These are phyloP conservation scores for Drosophila baimaii DNA, from an alignment of 1,140 invertebrate species.

Conservation along the genomic window DNA sequence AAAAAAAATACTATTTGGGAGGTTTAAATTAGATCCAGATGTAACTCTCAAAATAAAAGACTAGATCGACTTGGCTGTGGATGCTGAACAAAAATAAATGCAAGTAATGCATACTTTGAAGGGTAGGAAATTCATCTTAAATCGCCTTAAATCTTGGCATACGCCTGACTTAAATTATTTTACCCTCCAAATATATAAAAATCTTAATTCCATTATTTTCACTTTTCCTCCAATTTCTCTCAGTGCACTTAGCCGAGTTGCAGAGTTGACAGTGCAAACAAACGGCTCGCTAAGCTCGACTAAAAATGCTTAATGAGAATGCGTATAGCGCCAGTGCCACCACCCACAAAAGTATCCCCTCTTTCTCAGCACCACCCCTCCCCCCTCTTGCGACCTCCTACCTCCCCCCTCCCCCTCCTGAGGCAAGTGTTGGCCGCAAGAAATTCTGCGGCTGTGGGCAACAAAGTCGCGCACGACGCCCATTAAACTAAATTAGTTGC, in stretches of 20 bases:
- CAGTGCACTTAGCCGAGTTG: slow-evolving; percentile 22
- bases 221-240: background rate
- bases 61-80: too few relatives aligned
- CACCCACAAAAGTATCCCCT: slow-evolving; percentile 8
- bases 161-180: too few relatives aligned
- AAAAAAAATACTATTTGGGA: too few relatives aligned
- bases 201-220: too few relatives aligned
- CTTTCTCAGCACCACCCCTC: too few relatives aligned
- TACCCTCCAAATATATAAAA: too few relatives aligned
- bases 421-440: slow-evolving; percentile 63
- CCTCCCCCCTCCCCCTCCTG: background rate
- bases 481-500: slow-evolving; percentile 82
- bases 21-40: too few relatives aligned
- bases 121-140: too few relatives aligned
- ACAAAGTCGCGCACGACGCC: slow-evolving; percentile 70
- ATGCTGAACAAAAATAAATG: too few relatives aligned
- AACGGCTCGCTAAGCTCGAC: slow-evolving; percentile 78
- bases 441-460: slow-evolving; percentile 72
- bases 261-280: slow-evolving; percentile 75
- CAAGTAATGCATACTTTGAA: too few relatives aligned
- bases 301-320: slow-evolving; percentile 81
- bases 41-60: too few relatives aligned
- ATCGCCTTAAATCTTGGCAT: too few relatives aligned
- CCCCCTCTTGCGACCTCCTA: background rate
- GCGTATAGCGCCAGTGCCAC: slow-evolving; percentile 48